These are phyloP conservation scores for Scolopax mira DNA, from an alignment of 2,113 vertebrate genomes.

Conservation along the genomic window DNA sequence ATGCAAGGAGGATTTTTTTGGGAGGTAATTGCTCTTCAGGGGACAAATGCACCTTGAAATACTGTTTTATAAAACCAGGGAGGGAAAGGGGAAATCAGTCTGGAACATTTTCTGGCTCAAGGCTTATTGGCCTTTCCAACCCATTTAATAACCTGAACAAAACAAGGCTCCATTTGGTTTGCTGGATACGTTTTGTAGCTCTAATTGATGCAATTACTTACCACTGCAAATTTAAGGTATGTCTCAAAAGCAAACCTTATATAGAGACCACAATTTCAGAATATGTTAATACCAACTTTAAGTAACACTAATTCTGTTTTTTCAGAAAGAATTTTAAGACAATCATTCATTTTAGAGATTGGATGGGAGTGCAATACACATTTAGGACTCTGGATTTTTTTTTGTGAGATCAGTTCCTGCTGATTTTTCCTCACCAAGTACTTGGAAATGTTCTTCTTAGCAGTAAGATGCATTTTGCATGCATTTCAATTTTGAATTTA, in stretches of 20 bases:
- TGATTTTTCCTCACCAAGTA: neutral
- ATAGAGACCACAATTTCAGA: neutral
- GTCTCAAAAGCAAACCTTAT: neutral
- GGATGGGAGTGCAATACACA: neutral
- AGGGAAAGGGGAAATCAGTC: fast-evolving
- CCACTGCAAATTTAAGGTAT: neutral
- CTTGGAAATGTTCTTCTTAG: neutral
- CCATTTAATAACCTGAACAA: neutral
- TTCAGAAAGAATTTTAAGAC: neutral
- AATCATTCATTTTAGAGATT: neutral
- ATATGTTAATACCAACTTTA: neutral
- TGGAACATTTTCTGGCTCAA: neutral
- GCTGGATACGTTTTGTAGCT: neutral
- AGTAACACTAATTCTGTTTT: neutral
- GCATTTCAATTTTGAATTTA: neutral
- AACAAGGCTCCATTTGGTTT: neutral
- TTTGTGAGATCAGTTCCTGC: neutral
- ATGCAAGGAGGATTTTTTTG: neutral
- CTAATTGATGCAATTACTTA: neutral
- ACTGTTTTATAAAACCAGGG: neutral
- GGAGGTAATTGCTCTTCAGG: neutral
- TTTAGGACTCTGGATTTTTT: neutral
- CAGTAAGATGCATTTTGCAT: neutral
- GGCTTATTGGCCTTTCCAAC: neutral
- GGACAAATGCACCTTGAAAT: neutral